These are phyloP conservation scores for Phyto melanocephala DNA, from an alignment of 2,888 invertebrate genomes.

Conservation along the genomic window DNA sequence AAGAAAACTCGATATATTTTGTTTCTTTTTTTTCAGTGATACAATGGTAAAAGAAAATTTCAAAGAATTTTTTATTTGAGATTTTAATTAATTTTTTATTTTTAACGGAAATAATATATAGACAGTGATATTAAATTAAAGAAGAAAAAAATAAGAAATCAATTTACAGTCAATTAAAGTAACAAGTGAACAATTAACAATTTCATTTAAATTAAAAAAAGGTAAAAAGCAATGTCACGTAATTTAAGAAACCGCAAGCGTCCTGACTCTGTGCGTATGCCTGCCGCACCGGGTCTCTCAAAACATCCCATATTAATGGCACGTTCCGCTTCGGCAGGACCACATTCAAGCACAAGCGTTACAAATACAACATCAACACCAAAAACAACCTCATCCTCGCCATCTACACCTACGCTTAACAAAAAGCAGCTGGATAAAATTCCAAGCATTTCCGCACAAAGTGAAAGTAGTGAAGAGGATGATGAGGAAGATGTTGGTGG, in stretches of 20 bases:
- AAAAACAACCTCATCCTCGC: conserved; percentile 10
- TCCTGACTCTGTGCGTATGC: conserved; percentile 57
- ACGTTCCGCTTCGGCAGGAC: conserved; percentile 46
- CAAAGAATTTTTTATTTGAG: conserved; percentile 9
- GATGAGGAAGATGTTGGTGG: conserved; percentile 11
- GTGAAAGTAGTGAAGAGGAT: conserved; percentile 58
- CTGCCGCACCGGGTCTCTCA: conserved; percentile 41
- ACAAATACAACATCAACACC: background rate
- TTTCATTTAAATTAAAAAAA: background rate
- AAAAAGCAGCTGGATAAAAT: conserved; percentile 55
- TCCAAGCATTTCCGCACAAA: conserved; percentile 58
- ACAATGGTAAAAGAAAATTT: background rate
- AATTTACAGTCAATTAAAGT: conserved; percentile 50
- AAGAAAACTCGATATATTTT: background rate
- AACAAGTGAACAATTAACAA: background rate
- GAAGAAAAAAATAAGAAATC: background rate
- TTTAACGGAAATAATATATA: background rate
- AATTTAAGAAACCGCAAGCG: conserved; percentile 57
- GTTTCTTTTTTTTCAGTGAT: background rate
- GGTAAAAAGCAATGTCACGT: conserved; percentile 37
- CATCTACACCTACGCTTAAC: conserved; percentile 12
- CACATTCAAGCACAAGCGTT: conserved; percentile 2
- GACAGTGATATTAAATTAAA: conserved; percentile 17
- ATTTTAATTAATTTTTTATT: background rate
- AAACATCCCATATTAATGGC: conserved; percentile 40